phyloP scores from a whole-genome alignment of 2,113 vertebrate genomes.

The Varanus komodoensis region DNA sequence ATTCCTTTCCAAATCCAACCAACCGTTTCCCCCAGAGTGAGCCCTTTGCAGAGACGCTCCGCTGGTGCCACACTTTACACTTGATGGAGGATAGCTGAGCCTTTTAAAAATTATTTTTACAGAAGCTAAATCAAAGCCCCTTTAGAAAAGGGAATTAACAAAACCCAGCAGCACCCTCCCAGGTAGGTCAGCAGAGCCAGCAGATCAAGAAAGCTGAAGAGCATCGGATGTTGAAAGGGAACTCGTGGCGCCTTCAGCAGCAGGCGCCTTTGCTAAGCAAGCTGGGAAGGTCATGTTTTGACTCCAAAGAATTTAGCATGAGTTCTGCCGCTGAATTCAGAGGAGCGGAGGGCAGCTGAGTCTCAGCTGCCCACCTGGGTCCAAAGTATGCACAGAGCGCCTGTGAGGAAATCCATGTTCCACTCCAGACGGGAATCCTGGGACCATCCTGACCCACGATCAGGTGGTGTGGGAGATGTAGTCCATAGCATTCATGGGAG shows the following conservation, averaged over 20 bases:
- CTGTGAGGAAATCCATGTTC: background rate
- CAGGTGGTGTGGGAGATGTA: too few species aligned
- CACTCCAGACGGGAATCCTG: background rate
- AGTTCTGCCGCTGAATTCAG: background rate
- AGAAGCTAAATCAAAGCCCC: conserved; percentile 34
- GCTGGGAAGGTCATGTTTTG: background rate
- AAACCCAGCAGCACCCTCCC: background rate
- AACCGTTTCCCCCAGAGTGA: background rate
- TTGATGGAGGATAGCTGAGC: background rate
- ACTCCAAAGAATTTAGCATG: background rate
- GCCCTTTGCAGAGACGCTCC: conserved; percentile 8
- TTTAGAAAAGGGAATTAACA: conserved; percentile 44
- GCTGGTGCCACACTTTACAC: conserved; percentile 18
- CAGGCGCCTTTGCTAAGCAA: background rate
- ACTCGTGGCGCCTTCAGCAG: background rate
- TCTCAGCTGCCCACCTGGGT: background rate
- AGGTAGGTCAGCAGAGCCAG: conserved; percentile 32
- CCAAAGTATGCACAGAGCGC: background rate
- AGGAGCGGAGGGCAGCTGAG: too few species aligned
- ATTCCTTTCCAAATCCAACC: background rate
- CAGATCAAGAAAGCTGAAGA: background rate
- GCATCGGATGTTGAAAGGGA: background rate
- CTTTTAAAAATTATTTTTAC: background rate
- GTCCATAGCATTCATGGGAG: too few species aligned
- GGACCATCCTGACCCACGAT: background rate